Percentiles rank a stretch among this genome's conserved stretches.
Evolutionary conservation across 2,797 vertebrate species (phyloP).

Genomic region (Huso huso): DNA sequence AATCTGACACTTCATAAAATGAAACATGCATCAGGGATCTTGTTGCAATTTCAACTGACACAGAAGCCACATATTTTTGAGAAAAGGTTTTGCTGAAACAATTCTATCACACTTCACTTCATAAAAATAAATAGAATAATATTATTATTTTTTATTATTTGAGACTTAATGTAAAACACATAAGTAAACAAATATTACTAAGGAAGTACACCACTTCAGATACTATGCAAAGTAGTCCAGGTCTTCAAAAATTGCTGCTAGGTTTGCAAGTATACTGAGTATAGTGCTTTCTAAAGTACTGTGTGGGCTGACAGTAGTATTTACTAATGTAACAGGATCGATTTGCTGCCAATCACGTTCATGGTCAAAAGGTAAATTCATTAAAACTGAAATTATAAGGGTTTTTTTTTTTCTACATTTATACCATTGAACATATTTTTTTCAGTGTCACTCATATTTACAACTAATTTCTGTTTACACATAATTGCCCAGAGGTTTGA

Average conservation of each 20-base stretch:
- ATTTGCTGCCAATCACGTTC: constrained; percentile 26
- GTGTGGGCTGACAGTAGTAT: constrained; percentile 40
- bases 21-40: neutral
- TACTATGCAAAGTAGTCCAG: constrained; percentile 23
- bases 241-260: constrained; percentile 23
- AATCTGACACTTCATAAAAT: neutral
- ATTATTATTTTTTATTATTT: neutral
- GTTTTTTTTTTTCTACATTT: constrained; percentile 26
- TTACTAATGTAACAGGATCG: constrained; percentile 32
- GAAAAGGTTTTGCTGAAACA: neutral
- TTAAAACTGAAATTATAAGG: constrained; percentile 29
- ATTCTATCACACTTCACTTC: neutral
- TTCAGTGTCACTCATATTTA: constrained; percentile 31
- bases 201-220: constrained; percentile 18
- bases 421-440: constrained; percentile 32
- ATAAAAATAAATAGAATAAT: neutral
- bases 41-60: neutral
- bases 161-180: neutral
- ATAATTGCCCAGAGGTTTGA: constrained; percentile 29
- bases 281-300: constrained; percentile 24
- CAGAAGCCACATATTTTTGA: neutral
- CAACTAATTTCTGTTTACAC: constrained; percentile 38
- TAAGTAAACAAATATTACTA: neutral
- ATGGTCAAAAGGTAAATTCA: constrained; percentile 49
- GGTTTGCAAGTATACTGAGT: constrained; percentile 18